phyloP scores from a whole-genome alignment of 2,888 invertebrate species.

The Leptopterna dolabrata region DNA sequence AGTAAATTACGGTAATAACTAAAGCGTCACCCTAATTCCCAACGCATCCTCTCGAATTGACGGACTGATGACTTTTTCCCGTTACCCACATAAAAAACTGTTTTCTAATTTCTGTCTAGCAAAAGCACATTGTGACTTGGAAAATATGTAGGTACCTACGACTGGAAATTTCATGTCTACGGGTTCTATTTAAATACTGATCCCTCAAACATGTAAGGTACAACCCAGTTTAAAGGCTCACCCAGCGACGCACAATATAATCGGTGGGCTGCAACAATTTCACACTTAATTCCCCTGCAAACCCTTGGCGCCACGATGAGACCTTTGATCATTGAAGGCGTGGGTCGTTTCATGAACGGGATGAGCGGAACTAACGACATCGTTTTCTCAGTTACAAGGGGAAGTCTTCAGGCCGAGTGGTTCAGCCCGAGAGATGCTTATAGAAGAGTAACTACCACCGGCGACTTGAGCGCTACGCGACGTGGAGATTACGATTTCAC shows the following conservation, averaged over 20 bases:
- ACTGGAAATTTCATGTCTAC: no score
- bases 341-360: not conserved
- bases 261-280: not conserved
- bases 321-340: not conserved
- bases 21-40: no score
- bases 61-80: no score
- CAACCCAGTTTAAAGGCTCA: not conserved
- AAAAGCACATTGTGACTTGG: no score
- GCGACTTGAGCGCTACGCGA: not conserved
- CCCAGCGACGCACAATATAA: not conserved
- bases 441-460: not conserved
- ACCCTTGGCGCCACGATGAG: not conserved
- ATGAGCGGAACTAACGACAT: conserved; percentile 11
- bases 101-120: no score
- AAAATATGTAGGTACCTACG: no score
- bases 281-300: not conserved
- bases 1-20: no score
- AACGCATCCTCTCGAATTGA: no score
- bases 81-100: no score
- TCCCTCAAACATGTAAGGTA: not conserved
- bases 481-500: not conserved
- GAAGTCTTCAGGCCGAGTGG: not conserved
- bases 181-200: no score
- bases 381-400: not conserved
- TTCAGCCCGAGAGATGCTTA: not conserved